Base-by-base conservation (phyloP, 2,113 vertebrate genomes). In the Pomatorhinus ruficollis region DNA sequence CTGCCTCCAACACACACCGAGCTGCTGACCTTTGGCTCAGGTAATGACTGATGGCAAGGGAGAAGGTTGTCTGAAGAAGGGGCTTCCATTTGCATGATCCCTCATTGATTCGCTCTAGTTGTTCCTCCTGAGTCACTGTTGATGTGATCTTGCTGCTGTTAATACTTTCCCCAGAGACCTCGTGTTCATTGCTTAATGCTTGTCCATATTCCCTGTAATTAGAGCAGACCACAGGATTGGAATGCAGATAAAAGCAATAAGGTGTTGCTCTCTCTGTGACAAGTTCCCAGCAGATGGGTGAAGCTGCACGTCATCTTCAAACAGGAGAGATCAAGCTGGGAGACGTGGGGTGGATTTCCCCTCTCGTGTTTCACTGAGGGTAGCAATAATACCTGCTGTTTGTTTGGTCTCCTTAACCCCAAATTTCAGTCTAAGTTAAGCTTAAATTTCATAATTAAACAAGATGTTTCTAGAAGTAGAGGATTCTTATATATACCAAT, bases 291-390 rank as follows among this genome's bases (percentile, higher is more conserved):
- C 33, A 61, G 54, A 14, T 11, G 28, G 6, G 30, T 81, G 39
- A 70, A 70, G 44, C n/a, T 71, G 12, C 4, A 4, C 0, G 0
- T 37, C 1, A 0, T 53, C 37, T 56, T 64, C 57, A 63, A 83
- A 54, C 11, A 39, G 19, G 72, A 71, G 52, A 35, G 45, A 24
- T n/a, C 22, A 42, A 61, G 15, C 31, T 57, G 15, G 14, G 25
- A 40, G 45, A 30, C 1, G 0, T 4, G 3, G 28, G 7, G 25
- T 35, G 15, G 31, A 30, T 63, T 83, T 82, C 27, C 15, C 7
- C 21, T 81, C 3, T 35, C 16, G 35, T 30, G 6, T 85, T 93
- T 84, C 56, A n/a, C 52, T 54, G 24, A 70, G 42, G 6, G 37
- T 19, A 33, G 22, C 27, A 64, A 33, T 40, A 52, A 49, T 22